Conservation (phyloP, 2,113 vertebrate species). For the Corythornis cristatus region DNA sequence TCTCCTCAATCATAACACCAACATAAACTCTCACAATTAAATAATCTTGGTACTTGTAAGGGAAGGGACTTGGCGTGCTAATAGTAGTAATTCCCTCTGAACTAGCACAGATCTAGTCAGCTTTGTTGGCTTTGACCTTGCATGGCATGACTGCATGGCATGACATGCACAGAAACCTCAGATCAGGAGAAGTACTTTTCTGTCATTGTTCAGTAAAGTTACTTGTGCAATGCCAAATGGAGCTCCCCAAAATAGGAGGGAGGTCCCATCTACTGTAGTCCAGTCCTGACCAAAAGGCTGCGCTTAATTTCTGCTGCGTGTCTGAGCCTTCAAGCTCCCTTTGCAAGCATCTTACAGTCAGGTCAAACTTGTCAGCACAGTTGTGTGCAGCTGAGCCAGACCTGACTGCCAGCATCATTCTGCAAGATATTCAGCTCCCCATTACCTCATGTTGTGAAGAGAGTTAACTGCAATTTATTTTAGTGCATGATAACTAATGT, state of each 20-base stretch:
- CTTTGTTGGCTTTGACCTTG: neutral
- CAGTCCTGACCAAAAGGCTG: neutral
- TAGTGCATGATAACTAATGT: neutral
- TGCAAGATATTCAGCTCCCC: fast-evolving
- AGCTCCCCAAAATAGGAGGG: fast-evolving
- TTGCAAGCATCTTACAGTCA: too few species aligned
- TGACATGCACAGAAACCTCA: neutral
- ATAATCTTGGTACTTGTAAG: neutral
- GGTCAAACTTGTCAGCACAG: fast-evolving
- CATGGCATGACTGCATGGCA: fast-evolving
- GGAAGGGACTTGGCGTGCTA: neutral
- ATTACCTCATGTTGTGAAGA: fast-evolving
- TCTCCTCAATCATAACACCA: neutral
- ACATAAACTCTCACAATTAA: neutral
- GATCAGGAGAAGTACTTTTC: neutral
- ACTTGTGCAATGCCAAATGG: fast-evolving
- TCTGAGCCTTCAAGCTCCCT: neutral
- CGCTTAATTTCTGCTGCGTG: neutral
- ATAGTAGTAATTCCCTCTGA: neutral
- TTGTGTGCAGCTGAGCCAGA: fast-evolving
- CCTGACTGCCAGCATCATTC: neutral
- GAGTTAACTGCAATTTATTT: neutral
- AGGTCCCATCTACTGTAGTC: neutral
- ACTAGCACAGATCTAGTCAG: neutral
- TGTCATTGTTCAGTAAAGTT: fast-evolving